phyloP scores from a whole-genome alignment of 2,113 vertebrate genomes.

The Anhinga rufa region DNA sequence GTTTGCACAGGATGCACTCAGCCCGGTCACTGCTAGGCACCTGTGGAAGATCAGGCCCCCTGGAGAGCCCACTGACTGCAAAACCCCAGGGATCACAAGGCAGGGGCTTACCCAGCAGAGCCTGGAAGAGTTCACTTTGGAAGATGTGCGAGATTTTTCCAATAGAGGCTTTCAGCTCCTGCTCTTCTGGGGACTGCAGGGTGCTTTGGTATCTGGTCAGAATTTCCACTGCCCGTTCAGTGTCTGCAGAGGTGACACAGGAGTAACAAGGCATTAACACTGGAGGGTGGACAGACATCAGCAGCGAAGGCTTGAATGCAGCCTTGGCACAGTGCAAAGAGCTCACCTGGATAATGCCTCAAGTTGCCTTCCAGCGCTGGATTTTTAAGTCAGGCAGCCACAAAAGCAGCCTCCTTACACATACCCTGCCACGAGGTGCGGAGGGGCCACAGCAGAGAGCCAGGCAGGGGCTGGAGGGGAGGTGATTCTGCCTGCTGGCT shows the following conservation, averaged over 20 bases:
- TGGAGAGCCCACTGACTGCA: background rate
- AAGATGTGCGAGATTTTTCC: constrained; percentile 82
- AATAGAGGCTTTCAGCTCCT: constrained; percentile 80
- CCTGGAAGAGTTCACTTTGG: constrained; percentile 84
- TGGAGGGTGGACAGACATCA: background rate
- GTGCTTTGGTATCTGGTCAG: constrained; percentile 82
- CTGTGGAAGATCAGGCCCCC: rapidly evolving
- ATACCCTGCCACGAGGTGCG: background rate
- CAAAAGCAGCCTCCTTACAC: background rate
- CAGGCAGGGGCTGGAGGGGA: background rate
- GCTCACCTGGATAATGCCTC: background rate
- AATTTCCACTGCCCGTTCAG: constrained; percentile 80
- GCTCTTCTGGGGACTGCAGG: constrained; percentile 79
- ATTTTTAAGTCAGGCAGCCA: background rate
- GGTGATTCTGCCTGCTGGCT: background rate
- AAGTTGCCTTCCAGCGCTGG: background rate
- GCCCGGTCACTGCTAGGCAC: background rate
- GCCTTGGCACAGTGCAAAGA: background rate
- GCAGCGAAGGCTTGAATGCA: background rate
- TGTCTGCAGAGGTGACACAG: constrained; percentile 72
- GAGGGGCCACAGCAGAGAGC: rapidly evolving
- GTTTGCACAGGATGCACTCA: background rate
- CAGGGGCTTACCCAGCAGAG: constrained; percentile 80
- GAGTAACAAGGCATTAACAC: background rate
- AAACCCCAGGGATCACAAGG: background rate